Conservation (phyloP, 1,140 invertebrate species). For the Caenorhabditis latens region DNA sequence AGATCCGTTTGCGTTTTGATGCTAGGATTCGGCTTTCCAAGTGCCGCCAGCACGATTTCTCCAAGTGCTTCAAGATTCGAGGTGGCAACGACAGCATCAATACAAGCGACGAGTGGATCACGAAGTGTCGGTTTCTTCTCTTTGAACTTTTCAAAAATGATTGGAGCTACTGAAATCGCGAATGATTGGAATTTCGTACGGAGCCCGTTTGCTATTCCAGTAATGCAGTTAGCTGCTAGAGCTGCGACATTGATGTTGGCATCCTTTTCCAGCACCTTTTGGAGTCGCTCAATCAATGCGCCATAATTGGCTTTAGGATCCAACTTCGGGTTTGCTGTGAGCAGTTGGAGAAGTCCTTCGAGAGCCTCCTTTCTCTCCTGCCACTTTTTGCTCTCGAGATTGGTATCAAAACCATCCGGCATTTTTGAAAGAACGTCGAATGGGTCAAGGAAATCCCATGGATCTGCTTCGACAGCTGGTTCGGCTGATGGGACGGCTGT, state of each 20-base stretch:
- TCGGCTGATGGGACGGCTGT: background rate
- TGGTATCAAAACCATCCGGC: conserved; percentile 90
- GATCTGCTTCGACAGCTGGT: conserved; percentile 81
- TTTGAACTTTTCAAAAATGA: conserved; percentile 90
- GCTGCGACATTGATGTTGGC: conserved; percentile 93
- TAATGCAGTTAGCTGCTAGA: conserved; percentile 87
- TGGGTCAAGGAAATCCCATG: conserved; percentile 89
- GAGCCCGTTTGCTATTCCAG: conserved; percentile 87
- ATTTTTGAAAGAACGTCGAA: conserved; percentile 92
- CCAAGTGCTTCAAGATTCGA: conserved; percentile 87
- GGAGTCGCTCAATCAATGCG: conserved; percentile 88
- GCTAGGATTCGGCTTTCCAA: conserved; percentile 93
- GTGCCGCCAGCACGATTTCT: conserved; percentile 86
- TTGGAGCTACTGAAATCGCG: background rate
- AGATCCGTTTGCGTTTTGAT: conserved; percentile 91
- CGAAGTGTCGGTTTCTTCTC: conserved; percentile 91
- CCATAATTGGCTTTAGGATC: conserved; percentile 81
- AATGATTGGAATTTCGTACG: conserved; percentile 88
- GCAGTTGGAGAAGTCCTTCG: conserved; percentile 82
- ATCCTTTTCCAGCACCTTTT: conserved; percentile 90
- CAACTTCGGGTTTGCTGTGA: conserved; percentile 83
- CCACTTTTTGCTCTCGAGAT: conserved; percentile 93
- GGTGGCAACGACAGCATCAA: conserved; percentile 85
- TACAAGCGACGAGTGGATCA: conserved; percentile 83
- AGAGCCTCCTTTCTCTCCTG: conserved; percentile 92